Percentiles rank a stretch among this genome's conserved stretches.
These are phyloP conservation scores for zebrafish (Danio rerio) DNA, from an alignment of 2,113 vertebrate species.

Conservation along the genomic window GRCz12tu NC_133189.1:25796001-25796500, in stretches of 20 bases:
- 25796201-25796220: constrained; percentile 66
- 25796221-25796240: constrained; percentile 1
- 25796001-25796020: constrained; percentile 68
- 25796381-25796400: background rate
- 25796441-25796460: no score
- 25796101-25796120: constrained; percentile 38
- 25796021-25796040: constrained; percentile 79
- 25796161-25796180: constrained; percentile 16
- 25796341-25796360: constrained; percentile 1
- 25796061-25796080: constrained; percentile 66
- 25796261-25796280: constrained; percentile 53
- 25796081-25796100: constrained; percentile 58
- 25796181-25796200: constrained; percentile 64
- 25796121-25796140: background rate
- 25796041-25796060: constrained; percentile 67
- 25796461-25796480: no score
- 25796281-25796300: constrained; percentile 59
- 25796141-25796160: constrained; percentile 54
- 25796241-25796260: constrained; percentile 4
- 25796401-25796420: background rate
- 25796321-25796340: background rate
- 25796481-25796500: no score
- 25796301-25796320: constrained; percentile 29
- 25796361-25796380: background rate
- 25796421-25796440: background rate